A percentile compares a stretch with the other conserved stretches of the same genome.
phyloP scores from a whole-genome alignment of 2,888 invertebrate genomes.

The Dusona sp. region DNA sequence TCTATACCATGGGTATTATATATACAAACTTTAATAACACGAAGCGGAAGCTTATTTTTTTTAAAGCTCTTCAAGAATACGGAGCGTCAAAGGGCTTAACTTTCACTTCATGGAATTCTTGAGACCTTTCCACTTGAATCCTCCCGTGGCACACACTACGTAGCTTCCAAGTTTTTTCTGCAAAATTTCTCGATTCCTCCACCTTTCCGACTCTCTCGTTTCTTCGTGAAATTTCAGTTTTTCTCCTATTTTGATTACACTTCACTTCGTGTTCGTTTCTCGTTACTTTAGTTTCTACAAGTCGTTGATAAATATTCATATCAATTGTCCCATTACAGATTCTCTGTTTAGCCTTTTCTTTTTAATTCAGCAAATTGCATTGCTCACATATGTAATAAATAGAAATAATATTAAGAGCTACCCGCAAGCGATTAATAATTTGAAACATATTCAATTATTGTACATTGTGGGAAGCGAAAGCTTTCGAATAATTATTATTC shows the following conservation, averaged over 20 bases:
- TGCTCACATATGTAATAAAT: not conserved
- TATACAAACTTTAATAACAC: conserved; percentile 79
- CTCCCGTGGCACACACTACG: conserved; percentile 26
- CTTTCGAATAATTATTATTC: not conserved
- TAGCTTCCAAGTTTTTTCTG: conserved; percentile 31
- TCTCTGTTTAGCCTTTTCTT: conserved; percentile 31
- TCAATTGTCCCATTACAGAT: no score
- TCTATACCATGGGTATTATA: conserved; percentile 57
- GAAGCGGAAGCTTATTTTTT: conserved; percentile 34
- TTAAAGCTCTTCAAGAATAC: conserved; percentile 51
- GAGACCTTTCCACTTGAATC: conserved; percentile 58
- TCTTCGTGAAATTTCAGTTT: not conserved
- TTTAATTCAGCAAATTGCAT: not conserved
- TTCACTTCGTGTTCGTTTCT: conserved; percentile 16
- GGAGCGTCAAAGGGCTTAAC: conserved; percentile 66
- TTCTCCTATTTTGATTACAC: conserved; percentile 20
- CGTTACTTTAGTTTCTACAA: not conserved
- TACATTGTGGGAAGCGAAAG: not conserved
- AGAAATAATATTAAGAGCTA: not conserved
- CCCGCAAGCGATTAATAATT: not conserved
- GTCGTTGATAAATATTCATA: not conserved
- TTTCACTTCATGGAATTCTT: conserved; percentile 61
- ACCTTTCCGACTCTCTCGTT: not conserved
- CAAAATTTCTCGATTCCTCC: conserved; percentile 34
- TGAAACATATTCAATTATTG: not conserved